Evolutionary conservation across 53 echinoderm and acorn worm genomes (phyloP).

Genomic region (Paracentrotus lividus): DNA sequence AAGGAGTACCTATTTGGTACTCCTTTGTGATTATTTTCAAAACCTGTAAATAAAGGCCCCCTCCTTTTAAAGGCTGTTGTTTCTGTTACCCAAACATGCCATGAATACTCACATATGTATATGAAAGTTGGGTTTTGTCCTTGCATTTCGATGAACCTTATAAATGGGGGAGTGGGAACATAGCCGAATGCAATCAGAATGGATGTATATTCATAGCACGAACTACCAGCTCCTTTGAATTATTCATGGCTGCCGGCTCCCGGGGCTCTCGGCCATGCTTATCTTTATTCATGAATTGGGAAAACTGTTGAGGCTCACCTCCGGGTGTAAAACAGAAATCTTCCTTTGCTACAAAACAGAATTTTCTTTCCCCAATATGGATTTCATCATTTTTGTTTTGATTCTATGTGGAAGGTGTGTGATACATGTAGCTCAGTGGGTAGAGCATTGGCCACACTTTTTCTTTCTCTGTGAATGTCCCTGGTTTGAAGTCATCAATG

Average conservation of each 20-base stretch:
- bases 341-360: not conserved
- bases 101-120: not conserved
- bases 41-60: too few relatives aligned
- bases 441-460: too few relatives aligned
- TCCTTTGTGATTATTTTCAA: too few relatives aligned
- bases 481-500: too few relatives aligned
- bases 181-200: conserved; percentile 29
- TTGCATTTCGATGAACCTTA: not conserved
- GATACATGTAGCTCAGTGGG: not conserved
- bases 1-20: too few relatives aligned
- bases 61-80: too few relatives aligned
- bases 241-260: conserved; percentile 50
- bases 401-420: too few relatives aligned
- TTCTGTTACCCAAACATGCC: too few relatives aligned
- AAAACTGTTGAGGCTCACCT: conserved; percentile 24
- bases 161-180: not conserved
- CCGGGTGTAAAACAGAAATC: not conserved
- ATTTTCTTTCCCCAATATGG: not conserved
- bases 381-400: too few relatives aligned
- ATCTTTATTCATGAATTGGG: conserved; percentile 66
- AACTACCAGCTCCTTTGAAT: conserved; percentile 58
- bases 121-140: too few relatives aligned
- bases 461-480: too few relatives aligned
- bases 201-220: conserved; percentile 68
- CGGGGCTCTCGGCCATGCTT: conserved; percentile 58